Conservation (phyloP, 2,113 vertebrate genomes). For the Struthidea cinerea region DNA sequence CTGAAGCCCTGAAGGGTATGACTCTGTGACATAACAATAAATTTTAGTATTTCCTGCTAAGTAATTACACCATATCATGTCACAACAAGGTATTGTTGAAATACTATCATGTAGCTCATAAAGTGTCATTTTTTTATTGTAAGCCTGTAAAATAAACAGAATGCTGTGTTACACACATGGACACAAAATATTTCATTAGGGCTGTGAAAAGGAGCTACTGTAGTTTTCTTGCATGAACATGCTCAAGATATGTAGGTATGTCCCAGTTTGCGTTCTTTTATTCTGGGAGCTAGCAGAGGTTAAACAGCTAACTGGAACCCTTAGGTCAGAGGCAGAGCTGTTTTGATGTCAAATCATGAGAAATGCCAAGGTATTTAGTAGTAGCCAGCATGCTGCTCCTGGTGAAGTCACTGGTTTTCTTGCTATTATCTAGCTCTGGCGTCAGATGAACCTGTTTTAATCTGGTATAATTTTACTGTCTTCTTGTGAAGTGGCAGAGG, state of each 20-base stretch:
- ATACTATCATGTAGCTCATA: slow-evolving; percentile 20
- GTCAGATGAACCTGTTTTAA: not conserved
- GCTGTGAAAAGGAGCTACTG: not conserved
- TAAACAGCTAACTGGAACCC: not conserved
- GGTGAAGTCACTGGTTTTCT: not conserved
- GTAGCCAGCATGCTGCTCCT: not conserved
- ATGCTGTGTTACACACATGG: not conserved
- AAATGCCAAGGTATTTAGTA: not conserved
- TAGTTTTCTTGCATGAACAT: not conserved
- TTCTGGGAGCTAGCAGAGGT: not conserved
- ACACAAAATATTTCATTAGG: not conserved
- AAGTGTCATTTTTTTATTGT: slow-evolving; percentile 27
- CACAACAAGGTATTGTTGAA: slow-evolving; percentile 49
- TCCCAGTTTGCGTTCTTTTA: not conserved
- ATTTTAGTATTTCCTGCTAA: slow-evolving; percentile 25
- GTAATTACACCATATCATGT: slow-evolving; percentile 32
- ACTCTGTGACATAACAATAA: slow-evolving; percentile 33
- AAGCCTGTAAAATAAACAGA: slow-evolving; percentile 30
- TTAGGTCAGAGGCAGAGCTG: not conserved
- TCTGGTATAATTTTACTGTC: not conserved
- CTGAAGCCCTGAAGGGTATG: slow-evolving; percentile 23
- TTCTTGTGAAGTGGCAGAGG: not conserved
- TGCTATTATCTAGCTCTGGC: not conserved
- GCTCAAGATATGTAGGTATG: not conserved
- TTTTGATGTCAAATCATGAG: not conserved